Base-by-base conservation (phyloP, 2,888 invertebrate species). In the Ferdinandea cuprea region DNA sequence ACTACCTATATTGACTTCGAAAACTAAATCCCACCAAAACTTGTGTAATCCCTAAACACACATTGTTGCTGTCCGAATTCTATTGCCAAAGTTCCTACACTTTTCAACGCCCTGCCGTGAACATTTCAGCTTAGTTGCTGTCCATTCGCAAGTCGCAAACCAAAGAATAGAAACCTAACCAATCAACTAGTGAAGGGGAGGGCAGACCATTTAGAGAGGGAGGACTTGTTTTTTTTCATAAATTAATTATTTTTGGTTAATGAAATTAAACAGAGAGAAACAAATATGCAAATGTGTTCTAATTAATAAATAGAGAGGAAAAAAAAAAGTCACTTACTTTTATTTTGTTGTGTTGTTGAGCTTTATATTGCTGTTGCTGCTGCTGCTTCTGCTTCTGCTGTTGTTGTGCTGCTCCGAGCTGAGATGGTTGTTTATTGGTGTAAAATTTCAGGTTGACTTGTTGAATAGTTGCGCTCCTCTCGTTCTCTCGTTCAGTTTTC, bases 401-500 rank as follows among this genome's bases (percentile, higher is more conserved):
- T 37, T 54, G 32, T 54, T 35, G 30, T 77, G 54, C 48, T 68
- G 61, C 46, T 66, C 42, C 21, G n/a, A 61, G 63, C 42, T 46
- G n/a, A 61, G 63, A 69, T 59, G 37, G 13, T 73, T 66, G 61
- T 66, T 80, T 40, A 35, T 66, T 54, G 35, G 40, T 73, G 66
- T 78, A 32, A 54, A 54, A 46, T 79, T 65, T 71, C 50, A 50
- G 68, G 59, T 68, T 66, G 58, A 66, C 66, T 54, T 66, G 59
- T 76, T 72, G n/a, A n/a, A n/a, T n/a, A n/a, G n/a, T n/a, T n/a
- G n/a, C n/a, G 72, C 32, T 72, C 48, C 58, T 56, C 76, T 81
- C 56, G 13, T 19, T 44, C 68, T 74, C 69, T 59, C 15, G 65
- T 44, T 42, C 37, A 40, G 9, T 46, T 50, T 32, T 54, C 44